Percentiles rank a stretch among this genome's conserved stretches.
These are phyloP conservation scores for Andrena praecox DNA, from an alignment of 2,888 invertebrate species.

Conservation along the genomic window DNA sequence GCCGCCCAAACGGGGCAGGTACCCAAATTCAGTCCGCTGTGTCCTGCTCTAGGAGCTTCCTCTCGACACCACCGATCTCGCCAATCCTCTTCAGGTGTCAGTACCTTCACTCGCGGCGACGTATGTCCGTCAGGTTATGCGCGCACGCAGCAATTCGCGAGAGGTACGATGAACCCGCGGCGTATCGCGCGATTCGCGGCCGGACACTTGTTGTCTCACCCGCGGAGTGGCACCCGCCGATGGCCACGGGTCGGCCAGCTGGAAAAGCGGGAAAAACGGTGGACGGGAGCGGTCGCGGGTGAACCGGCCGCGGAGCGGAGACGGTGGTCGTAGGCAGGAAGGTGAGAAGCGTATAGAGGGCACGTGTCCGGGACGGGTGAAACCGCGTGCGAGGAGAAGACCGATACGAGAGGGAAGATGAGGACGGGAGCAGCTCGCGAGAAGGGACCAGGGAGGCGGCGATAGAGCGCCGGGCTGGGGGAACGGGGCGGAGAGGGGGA, in stretches of 20 bases:
- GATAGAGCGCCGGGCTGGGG: neutral
- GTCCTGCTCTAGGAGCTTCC: too few species aligned
- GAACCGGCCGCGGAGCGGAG: constrained; percentile 27
- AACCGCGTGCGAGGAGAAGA: constrained; percentile 26
- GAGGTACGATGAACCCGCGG: constrained; percentile 38
- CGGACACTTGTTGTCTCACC: constrained; percentile 41
- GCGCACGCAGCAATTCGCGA: too few species aligned
- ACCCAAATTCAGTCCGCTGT: too few species aligned
- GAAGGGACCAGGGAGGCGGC: constrained; percentile 6
- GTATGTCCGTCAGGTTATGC: neutral
- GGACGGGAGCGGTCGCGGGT: neutral
- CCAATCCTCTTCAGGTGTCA: neutral
- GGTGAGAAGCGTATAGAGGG: constrained; percentile 39
- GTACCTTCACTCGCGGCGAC: neutral
- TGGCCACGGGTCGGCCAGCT: neutral
- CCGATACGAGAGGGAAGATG: constrained; percentile 15
- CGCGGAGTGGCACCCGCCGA: constrained; percentile 5
- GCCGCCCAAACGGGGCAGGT: neutral
- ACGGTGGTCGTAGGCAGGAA: constrained; percentile 48
- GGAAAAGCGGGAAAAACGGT: constrained; percentile 43
- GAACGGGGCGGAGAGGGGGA: constrained; percentile 26
- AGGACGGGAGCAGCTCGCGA: constrained; percentile 11
- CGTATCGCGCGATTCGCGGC: constrained; percentile 30
- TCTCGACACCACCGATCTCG: too few species aligned
- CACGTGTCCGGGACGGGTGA: constrained; percentile 56